Base-by-base conservation (phyloP, 1,140 invertebrate genomes). In the Idris sp. region DNA sequence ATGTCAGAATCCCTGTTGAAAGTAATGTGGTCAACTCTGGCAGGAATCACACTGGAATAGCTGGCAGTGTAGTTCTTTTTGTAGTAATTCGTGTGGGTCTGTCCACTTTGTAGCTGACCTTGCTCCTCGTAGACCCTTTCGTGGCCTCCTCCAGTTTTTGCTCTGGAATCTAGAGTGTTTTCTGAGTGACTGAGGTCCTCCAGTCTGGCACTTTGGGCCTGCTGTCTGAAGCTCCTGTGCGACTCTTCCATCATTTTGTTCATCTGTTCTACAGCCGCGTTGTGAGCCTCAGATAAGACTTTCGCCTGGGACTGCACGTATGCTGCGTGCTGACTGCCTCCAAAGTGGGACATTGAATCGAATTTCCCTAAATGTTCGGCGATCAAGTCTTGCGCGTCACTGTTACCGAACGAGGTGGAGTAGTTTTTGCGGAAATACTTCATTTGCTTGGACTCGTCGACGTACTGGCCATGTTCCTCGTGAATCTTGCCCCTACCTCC, bases 401-500 rank as follows among this genome's bases (percentile, higher is more conserved):
- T 41, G 0, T 33, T 38, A 9, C 30, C 33, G n/a, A 18, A 64
- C 7, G 68, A 58, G 0, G 59, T 22, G 4, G 43, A 15, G 11
- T 73, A 73, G 11, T 73, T 73, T 19, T 61, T 65, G 3, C 48
- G 58, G 26, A 65, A 73, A 8, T 65, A 73, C 18, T 16, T 28
- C 25, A 73, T 33, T 7, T 26, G 46, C n/a, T 59, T 73, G 1
- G 53, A 53, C 0, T 5, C 11, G 4, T 73, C 68, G 0, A 67
- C 59, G 1, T 59, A 72, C 28, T 78, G 79, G n/a, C 79, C 76
- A 6, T 67, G 71, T 5, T 73, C 68, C 33, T 76, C 74, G 19
- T 67, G 69, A 14, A 78, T 41, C 22, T 46, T 26, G 6, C 76
- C 78, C 0, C 31, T 40, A 33, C 78, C 76, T 8, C 75, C 76